Percentiles rank a stretch among this genome's conserved stretches.
Conservation (phyloP, 2,113 vertebrate species). For the Ailurus styani region DNA sequence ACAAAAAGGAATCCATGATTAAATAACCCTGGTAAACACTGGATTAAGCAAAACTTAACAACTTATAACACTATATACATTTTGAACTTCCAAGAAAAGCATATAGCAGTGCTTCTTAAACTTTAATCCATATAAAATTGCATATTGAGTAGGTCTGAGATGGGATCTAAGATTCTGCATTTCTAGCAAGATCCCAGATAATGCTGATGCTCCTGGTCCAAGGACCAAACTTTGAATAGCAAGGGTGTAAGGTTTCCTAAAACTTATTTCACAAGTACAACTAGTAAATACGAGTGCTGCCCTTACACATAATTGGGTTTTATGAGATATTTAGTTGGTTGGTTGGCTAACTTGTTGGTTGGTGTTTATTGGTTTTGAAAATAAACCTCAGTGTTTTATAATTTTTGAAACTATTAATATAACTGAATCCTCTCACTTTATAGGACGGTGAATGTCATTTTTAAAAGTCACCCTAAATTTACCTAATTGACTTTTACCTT, state of each 20-base stretch:
- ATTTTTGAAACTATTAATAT: not conserved
- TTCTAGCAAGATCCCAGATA: not conserved
- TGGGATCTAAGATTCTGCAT: not conserved
- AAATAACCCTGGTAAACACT: not conserved
- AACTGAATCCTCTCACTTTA: not conserved
- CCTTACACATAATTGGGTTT: not conserved
- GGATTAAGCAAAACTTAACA: not conserved
- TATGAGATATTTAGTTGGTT: not conserved
- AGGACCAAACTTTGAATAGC: not conserved
- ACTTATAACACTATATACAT: not conserved
- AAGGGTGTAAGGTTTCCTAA: not conserved
- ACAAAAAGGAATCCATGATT: not conserved
- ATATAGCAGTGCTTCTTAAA: not conserved
- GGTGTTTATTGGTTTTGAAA: not conserved
- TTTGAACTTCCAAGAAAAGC: not conserved
- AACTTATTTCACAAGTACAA: not conserved
- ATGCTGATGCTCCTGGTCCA: not conserved
- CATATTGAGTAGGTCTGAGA: not conserved
- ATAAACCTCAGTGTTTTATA: not conserved
- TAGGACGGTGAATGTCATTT: not conserved
- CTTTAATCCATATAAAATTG: not conserved
- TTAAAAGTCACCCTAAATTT: not conserved
- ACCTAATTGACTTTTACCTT: not conserved
- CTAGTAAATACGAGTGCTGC: not conserved
- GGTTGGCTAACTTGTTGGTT: not conserved